Evolutionary conservation across 2,797 vertebrate species (phyloP), one percentile per base, ranked within the genome.

Genomic region (Mastacembelus armatus): DNA sequence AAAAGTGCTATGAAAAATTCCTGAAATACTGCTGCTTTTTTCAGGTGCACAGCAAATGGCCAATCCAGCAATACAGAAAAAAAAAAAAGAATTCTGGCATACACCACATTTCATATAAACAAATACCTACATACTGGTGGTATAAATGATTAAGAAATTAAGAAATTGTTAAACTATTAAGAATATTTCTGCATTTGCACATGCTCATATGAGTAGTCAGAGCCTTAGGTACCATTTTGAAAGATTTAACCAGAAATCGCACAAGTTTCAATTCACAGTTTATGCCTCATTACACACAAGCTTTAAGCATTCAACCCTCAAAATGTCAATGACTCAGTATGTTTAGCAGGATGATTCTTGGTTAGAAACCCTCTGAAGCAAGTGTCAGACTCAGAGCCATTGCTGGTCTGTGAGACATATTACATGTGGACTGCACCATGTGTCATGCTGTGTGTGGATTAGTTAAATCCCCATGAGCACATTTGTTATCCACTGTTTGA

Each of bases 401-500:
- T 45, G 21, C 49, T 62, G 9, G 45, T 47, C 26, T 39, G 12
- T 66, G 50, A 71, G 35, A 50, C 66, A 66, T 52, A 61, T 57
- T 33, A 66, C 32, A 52, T 69, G 68, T 74, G 45, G 71, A 66
- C 62, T 63, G 71, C 58, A 66, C 44, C 15, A 42, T 69, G 67
- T 75, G 70, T 80, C 74, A 72, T 32, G 59, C 39, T 60, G 48
- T 54, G 54, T 42, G 49, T 70, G 58, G 35, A 77, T 76, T 61
- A 69, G 45, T 38, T 45, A 84, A 77, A 67, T 76, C 52, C 60
- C 63, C 59, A 54, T 8, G 24, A 71, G 44, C 51, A 64, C 27
- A 62, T 54, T 48, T 70, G 54, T 76, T 55, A 81, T 69, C 73
- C 33, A 19, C 50, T 62, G 48, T 75, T 77, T 70, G 38, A 56